Conservation (phyloP, 2,113 vertebrate genomes). For the Barnardius zonarius region DNA sequence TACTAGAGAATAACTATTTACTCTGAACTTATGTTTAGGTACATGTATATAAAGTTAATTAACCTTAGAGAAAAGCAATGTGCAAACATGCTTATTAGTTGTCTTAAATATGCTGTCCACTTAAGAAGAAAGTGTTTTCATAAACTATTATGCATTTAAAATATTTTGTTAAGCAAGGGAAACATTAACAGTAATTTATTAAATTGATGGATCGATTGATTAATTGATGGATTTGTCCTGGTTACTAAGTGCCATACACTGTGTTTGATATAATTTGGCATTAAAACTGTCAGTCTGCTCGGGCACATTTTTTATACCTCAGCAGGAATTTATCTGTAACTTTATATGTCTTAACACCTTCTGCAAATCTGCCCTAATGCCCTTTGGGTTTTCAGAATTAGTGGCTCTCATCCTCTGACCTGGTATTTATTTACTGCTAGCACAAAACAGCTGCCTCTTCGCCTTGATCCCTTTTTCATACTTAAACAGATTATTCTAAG, state of each 20-base stretch:
- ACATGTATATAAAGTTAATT: not conserved
- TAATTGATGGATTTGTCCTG: not conserved
- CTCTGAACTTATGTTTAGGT: not conserved
- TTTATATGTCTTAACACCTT: not conserved
- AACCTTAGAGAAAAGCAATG: not conserved
- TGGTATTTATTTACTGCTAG: not conserved
- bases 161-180: not conserved
- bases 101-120: not conserved
- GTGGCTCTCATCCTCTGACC: not conserved
- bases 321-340: not conserved
- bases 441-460: not conserved
- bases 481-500: not conserved
- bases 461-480: not conserved
- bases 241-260: not conserved
- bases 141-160: not conserved
- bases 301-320: not conserved
- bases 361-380: not conserved
- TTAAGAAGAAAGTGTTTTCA: not conserved
- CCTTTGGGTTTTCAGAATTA: not conserved
- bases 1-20: not conserved
- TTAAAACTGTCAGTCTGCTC: not conserved
- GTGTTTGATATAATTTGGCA: not conserved
- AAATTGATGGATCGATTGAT: not conserved
- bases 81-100: not conserved
- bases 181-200: not conserved